Conservation (phyloP, 1,140 invertebrate species). For the Copidosoma floridanum region DNA sequence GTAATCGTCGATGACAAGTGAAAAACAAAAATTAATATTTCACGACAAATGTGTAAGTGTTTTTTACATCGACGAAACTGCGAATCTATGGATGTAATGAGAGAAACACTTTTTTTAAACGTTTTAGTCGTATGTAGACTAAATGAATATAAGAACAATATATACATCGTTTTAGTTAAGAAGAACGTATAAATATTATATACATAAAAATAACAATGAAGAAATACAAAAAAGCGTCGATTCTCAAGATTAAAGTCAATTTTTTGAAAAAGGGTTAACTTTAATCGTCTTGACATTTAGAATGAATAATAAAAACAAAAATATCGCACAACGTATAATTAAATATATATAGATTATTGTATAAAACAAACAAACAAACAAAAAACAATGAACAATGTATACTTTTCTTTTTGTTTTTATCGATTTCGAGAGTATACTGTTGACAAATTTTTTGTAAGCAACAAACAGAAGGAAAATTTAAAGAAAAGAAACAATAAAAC, state of each 20-base stretch:
- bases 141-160: too few species aligned
- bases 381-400: too few species aligned
- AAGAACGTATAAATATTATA: constrained; percentile 10
- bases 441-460: not conserved
- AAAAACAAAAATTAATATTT: too few species aligned
- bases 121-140: not conserved
- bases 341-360: too few species aligned
- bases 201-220: not conserved
- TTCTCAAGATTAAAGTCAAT: constrained; percentile 4
- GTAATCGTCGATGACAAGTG: too few species aligned
- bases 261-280: constrained; percentile 4
- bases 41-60: too few species aligned
- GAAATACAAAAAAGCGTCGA: not conserved
- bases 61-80: not conserved
- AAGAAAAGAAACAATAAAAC: too few species aligned
- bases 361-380: too few species aligned
- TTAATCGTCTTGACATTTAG: not conserved
- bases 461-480: too few species aligned
- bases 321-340: too few species aligned
- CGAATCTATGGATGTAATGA: constrained; percentile 1
- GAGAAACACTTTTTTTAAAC: constrained; percentile 6
- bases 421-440: not conserved
- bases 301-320: not conserved
- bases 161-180: constrained; percentile 6
- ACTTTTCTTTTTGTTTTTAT: not conserved